Evolutionary conservation across 2,113 vertebrate species (phyloP).

Genomic region (Pseudopodoces humilis): DNA sequence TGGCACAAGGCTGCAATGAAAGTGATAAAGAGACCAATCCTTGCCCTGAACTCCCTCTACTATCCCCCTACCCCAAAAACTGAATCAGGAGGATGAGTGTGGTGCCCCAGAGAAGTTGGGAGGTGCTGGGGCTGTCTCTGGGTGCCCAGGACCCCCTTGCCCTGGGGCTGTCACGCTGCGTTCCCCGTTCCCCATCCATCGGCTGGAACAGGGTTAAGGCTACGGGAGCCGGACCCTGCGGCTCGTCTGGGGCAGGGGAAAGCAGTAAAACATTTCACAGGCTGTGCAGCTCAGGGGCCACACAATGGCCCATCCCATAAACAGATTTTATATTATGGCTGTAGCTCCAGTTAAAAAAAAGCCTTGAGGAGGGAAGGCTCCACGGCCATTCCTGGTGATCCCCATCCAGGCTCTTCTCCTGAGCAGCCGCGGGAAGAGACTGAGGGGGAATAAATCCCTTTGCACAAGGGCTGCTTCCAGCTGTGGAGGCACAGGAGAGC

Average conservation of each 20-base stretch:
- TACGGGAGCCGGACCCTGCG: neutral
- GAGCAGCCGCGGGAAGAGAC: neutral
- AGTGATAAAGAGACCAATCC: rapidly evolving
- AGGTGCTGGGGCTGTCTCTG: neutral
- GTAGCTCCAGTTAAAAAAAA: neutral
- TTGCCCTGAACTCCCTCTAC: neutral
- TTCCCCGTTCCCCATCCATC: neutral
- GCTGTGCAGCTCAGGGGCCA: neutral
- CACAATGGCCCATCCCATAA: conserved; percentile 46
- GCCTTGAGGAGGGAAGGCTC: neutral
- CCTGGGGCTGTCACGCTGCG: neutral
- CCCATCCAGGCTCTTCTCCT: neutral
- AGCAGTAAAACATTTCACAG: conserved; percentile 47
- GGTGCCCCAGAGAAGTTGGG: neutral
- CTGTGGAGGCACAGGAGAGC: neutral
- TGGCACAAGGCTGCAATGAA: rapidly evolving
- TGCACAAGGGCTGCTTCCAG: neutral
- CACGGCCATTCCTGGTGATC: rapidly evolving
- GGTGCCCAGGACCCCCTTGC: neutral
- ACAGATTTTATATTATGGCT: conserved; percentile 44
- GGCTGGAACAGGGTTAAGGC: conserved; percentile 26
- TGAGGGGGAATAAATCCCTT: neutral
- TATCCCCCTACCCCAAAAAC: neutral
- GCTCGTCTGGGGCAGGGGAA: neutral
- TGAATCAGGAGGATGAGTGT: rapidly evolving